phyloP scores from a whole-genome alignment of 1,140 invertebrate genomes.

The Alviniconcha marisindica region DNA sequence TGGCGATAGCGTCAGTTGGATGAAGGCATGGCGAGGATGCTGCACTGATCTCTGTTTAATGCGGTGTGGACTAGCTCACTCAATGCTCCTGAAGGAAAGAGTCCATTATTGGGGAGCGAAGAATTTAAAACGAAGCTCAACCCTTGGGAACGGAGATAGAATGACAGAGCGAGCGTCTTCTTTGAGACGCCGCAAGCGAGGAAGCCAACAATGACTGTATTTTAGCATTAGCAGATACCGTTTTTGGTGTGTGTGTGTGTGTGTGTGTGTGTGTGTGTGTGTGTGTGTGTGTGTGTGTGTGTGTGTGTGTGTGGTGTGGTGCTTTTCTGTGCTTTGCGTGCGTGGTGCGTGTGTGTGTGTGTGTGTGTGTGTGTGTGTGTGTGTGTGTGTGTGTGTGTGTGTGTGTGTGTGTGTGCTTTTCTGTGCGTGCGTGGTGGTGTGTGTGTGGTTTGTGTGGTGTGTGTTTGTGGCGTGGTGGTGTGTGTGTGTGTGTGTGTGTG shows the following conservation, averaged over 20 bases:
- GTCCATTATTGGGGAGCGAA: too few relatives aligned
- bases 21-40: too few relatives aligned
- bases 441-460: not conserved
- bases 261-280: not conserved
- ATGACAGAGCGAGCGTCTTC: too few relatives aligned
- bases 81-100: too few relatives aligned
- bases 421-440: not conserved
- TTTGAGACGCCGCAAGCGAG: too few relatives aligned
- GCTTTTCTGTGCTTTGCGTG: not conserved
- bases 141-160: too few relatives aligned
- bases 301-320: not conserved
- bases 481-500: not conserved
- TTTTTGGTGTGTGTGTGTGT: not conserved
- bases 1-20: too few relatives aligned
- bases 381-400: slow-evolving; percentile 9
- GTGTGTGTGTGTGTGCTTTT: not conserved
- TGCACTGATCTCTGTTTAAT: too few relatives aligned
- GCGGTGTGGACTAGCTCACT: too few relatives aligned
- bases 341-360: not conserved
- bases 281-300: not conserved
- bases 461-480: not conserved
- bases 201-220: too few relatives aligned
- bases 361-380: not conserved
- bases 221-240: too few relatives aligned
- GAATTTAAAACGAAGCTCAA: too few relatives aligned